These are phyloP conservation scores for Physella acuta DNA, from an alignment of 1,140 invertebrate genomes.

Conservation along the genomic window DNA sequence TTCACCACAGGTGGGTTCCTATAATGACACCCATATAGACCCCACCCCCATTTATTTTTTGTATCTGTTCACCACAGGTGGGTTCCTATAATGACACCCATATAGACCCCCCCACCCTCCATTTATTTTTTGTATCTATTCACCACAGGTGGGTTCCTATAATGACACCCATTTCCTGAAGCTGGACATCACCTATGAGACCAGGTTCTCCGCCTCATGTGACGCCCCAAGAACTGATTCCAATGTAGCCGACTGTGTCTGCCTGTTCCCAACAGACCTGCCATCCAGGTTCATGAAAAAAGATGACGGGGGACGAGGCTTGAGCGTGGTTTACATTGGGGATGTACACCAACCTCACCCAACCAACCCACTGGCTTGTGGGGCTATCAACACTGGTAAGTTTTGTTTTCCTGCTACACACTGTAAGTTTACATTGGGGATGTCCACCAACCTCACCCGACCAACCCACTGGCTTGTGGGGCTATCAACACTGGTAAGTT, in stretches of 20 bases:
- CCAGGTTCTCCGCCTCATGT: constrained; percentile 24
- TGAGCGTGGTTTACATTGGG: constrained; percentile 50
- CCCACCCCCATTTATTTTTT: too few relatives aligned
- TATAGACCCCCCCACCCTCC: not conserved
- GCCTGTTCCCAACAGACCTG: constrained; percentile 40
- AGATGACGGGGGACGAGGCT: constrained; percentile 25
- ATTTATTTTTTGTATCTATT: too few relatives aligned
- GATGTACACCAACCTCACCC: constrained; percentile 45
- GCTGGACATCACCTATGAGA: constrained; percentile 44
- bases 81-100: too few relatives aligned
- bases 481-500: constrained; percentile 36
- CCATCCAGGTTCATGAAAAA: constrained; percentile 51
- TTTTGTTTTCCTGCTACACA: too few relatives aligned
- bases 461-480: constrained; percentile 42
- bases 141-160: constrained; percentile 56
- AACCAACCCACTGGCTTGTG: constrained; percentile 39
- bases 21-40: not conserved
- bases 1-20: too few relatives aligned
- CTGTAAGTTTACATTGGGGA: constrained; percentile 45
- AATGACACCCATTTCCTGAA: constrained; percentile 55
- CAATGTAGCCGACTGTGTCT: constrained; percentile 27
- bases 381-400: constrained; percentile 39
- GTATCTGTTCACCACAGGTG: too few relatives aligned
- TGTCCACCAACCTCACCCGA: constrained; percentile 40
- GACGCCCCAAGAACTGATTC: not conserved